Evolutionary conservation across 2,888 invertebrate species (phyloP).

Genomic region (Trachelus tabidus): DNA sequence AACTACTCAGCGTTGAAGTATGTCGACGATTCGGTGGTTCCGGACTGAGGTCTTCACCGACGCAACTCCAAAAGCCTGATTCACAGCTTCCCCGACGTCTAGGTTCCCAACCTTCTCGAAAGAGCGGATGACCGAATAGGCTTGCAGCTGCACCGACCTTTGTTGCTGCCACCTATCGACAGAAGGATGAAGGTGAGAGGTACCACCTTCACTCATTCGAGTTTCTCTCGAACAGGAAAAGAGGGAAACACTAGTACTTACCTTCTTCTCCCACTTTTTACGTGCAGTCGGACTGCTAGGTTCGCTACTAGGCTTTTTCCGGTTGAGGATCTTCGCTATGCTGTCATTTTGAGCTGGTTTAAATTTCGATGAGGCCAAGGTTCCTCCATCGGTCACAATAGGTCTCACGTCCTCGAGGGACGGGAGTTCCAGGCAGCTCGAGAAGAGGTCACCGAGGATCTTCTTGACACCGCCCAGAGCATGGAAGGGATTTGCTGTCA

Average conservation of each 20-base stretch:
- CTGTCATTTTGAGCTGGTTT: slow-evolving; percentile 60
- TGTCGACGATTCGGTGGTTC: slow-evolving; percentile 62
- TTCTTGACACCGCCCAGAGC: slow-evolving; percentile 82
- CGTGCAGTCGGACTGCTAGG: slow-evolving; percentile 63
- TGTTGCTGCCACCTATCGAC: slow-evolving; percentile 52
- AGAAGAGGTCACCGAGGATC: slow-evolving; percentile 80
- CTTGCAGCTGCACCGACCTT: slow-evolving; percentile 70
- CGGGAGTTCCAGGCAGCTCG: slow-evolving; percentile 82
- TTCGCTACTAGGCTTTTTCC: slow-evolving; percentile 62
- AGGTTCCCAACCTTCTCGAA: slow-evolving; percentile 66
- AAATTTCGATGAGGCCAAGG: slow-evolving; percentile 43
- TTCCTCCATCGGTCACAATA: slow-evolving; percentile 67
- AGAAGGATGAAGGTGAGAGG: background rate
- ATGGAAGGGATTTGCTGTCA: slow-evolving; percentile 77
- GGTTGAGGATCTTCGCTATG: slow-evolving; percentile 59
- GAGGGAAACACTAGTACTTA: slow-evolving; percentile 24
- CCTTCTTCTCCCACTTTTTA: slow-evolving; percentile 64
- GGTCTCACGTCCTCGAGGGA: slow-evolving; percentile 71
- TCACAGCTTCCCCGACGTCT: slow-evolving; percentile 86
- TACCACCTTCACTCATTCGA: background rate
- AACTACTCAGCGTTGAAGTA: slow-evolving; percentile 66
- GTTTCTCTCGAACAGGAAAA: background rate
- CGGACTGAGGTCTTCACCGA: slow-evolving; percentile 79
- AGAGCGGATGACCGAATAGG: slow-evolving; percentile 72
- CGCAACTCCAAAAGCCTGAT: slow-evolving; percentile 90